These are phyloP conservation scores for Alexandromys fortis DNA, from an alignment of 2,113 vertebrate genomes.

Conservation along the genomic window DNA sequence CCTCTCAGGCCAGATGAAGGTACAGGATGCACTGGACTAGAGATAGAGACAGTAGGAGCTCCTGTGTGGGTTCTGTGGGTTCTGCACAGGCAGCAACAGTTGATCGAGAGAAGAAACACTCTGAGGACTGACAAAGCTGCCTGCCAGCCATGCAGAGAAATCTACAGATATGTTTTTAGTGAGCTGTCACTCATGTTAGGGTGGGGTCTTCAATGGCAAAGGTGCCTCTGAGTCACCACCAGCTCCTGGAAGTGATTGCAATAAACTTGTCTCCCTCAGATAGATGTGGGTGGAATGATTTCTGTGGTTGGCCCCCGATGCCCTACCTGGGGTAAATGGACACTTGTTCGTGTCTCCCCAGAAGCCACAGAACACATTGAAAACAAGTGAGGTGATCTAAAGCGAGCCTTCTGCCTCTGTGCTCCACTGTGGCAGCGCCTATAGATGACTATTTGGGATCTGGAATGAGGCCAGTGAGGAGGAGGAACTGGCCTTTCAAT, in stretches of 20 bases:
- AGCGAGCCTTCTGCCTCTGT: too few species aligned
- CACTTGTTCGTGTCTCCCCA: neutral
- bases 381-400: neutral
- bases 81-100: neutral
- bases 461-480: neutral
- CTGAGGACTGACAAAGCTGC: too few species aligned
- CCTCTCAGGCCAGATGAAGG: neutral
- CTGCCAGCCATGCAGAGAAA: neutral
- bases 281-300: too few species aligned
- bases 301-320: neutral
- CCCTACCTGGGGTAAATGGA: neutral
- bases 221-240: neutral
- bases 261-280: neutral
- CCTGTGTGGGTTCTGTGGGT: neutral
- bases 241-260: neutral
- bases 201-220: neutral
- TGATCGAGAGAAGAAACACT: neutral
- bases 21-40: neutral
- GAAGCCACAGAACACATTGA: neutral
- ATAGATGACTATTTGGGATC: too few species aligned
- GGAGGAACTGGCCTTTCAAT: neutral
- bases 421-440: accelerated
- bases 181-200: neutral
- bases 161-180: neutral
- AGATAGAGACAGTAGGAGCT: neutral